Evolutionary conservation across 2,113 vertebrate species (phyloP).

Genomic region (Pardalotus punctatus): DNA sequence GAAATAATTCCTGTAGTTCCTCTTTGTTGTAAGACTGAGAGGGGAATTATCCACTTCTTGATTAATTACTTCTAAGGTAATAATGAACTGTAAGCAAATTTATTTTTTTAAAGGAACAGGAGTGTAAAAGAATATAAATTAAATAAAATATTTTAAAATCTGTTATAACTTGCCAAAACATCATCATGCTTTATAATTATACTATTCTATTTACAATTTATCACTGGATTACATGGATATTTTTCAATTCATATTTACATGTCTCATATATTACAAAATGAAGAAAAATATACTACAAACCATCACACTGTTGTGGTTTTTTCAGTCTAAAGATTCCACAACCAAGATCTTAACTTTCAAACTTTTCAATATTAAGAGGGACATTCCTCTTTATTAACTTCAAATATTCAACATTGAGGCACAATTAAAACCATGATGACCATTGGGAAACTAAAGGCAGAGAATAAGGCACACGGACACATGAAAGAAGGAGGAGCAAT

Average conservation of each 20-base stretch:
- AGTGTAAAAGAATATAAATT: background rate
- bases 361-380: background rate
- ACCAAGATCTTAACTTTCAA: background rate
- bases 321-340: background rate
- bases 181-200: background rate
- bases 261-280: background rate
- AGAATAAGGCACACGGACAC: background rate
- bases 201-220: background rate
- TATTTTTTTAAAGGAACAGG: background rate
- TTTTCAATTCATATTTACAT: background rate
- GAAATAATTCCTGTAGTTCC: background rate
- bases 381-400: background rate
- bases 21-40: background rate
- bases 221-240: background rate
- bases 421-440: background rate
- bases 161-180: background rate
- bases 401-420: background rate
- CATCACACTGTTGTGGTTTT: background rate
- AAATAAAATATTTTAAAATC: background rate
- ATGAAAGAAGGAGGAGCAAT: background rate
- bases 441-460: background rate
- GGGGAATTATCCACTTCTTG: background rate
- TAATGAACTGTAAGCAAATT: background rate
- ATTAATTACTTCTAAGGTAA: background rate
- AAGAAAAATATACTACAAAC: background rate